phyloP scores from a whole-genome alignment of 2,113 vertebrate species.

The Ginglymostoma cirratum region DNA sequence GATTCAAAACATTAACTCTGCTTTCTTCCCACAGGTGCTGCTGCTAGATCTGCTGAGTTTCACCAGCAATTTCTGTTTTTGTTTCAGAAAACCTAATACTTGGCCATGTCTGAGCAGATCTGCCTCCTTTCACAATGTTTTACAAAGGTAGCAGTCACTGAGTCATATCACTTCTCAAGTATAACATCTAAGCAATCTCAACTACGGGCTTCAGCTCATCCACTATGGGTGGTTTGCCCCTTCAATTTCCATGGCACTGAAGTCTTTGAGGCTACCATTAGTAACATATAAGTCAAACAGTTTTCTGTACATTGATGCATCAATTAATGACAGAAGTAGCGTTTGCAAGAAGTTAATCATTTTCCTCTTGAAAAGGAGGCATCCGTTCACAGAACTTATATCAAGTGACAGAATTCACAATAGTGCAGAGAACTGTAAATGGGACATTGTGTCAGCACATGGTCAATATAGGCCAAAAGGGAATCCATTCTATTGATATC shows the following conservation, averaged over 20 bases:
- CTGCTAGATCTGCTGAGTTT: too few species aligned
- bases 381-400: neutral
- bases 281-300: neutral
- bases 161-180: neutral
- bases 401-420: neutral
- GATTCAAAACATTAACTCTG: too few species aligned
- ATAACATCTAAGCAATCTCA: too few species aligned
- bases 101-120: neutral
- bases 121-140: neutral
- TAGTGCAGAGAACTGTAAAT: neutral
- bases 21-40: too few species aligned
- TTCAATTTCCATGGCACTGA: neutral
- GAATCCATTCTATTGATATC: neutral
- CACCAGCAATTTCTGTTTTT: too few species aligned
- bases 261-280: neutral
- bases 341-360: neutral
- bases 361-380: neutral
- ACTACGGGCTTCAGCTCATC: neutral
- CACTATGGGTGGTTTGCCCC: neutral
- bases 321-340: neutral
- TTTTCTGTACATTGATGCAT: neutral
- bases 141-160: neutral
- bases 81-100: neutral
- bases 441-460: neutral
- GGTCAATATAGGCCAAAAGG: neutral